Evolutionary conservation across 2,888 invertebrate genomes (phyloP), one percentile per base, ranked within the genome.

Genomic region (Parnassius smintheus): DNA sequence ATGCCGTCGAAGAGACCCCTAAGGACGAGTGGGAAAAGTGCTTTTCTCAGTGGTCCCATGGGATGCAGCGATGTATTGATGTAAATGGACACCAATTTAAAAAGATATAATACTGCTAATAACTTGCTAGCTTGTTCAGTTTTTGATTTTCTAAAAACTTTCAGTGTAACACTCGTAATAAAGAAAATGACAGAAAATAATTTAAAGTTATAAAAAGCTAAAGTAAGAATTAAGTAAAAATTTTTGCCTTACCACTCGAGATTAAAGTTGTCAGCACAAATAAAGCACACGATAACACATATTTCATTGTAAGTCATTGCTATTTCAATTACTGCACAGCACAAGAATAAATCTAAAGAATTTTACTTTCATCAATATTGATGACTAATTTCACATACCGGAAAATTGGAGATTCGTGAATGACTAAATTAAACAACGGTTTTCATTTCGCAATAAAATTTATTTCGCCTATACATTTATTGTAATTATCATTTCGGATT

Each of bases 261-360:
- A 13, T 22, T 25, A 57, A 10, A 25, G 53, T 10, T 25, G 0
- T 13, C 13, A 65, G 51, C 4, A 61, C 45, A 45, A 57, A 22
- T 53, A 65, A 46, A n/a, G 56, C 45, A 57, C 12, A 56, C 10
- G 57, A 51, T 55, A 56, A 53, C 57, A 50, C 11, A 49, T 42
- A 55, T 59, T 59, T 62, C 67, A 67, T 67, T 64, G 59, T 67
- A 56, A 56, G 13, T 60, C 65, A 67, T 67, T 61, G 52, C 62
- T 59, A 57, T 65, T 65, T 59, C 42, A 53, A 13, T 65, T 59
- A 63, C 51, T 51, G 25, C 41, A 9, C 22, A 35, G 45, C 13
- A 12, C 25, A 35, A 48, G 1, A 12, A 13, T 8, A 48, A 10
- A 42, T 13, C n/a, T 3, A 11, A 50, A 56, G 10, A 51, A 58